phyloP scores from a whole-genome alignment of 2,888 invertebrate species.

The Lithophane leautieri region DNA sequence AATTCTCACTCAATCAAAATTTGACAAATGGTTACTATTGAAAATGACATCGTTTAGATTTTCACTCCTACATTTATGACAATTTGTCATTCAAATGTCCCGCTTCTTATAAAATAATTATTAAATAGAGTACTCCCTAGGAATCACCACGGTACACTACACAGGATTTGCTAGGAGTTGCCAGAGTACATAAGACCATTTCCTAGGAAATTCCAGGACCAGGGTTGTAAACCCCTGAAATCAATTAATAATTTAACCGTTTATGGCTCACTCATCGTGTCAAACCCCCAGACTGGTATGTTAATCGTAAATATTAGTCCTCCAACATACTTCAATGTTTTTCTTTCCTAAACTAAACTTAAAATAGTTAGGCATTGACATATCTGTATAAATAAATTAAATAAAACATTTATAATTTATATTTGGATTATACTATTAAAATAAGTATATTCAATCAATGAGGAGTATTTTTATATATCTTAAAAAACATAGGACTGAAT shows the following conservation, averaged over 20 bases:
- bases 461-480: conserved; percentile 20
- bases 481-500: neutral
- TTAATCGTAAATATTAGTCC: neutral
- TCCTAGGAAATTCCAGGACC: neutral
- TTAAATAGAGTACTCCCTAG: neutral
- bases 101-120: neutral
- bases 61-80: neutral
- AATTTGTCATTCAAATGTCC: neutral
- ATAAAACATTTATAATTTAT: neutral
- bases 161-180: neutral
- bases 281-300: neutral
- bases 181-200: neutral
- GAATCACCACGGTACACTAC: neutral
- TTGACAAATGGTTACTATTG: neutral
- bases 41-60: conserved; percentile 9
- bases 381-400: conserved; percentile 17
- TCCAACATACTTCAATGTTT: neutral
- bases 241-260: neutral
- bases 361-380: conserved; percentile 24
- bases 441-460: conserved; percentile 5
- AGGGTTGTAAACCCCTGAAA: neutral
- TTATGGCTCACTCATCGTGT: neutral
- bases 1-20: neutral
- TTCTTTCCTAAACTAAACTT: conserved; percentile 10
- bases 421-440: conserved; percentile 23